Evolutionary conservation across 2,888 invertebrate genomes (phyloP).

Genomic region (Harmothoe impar): DNA sequence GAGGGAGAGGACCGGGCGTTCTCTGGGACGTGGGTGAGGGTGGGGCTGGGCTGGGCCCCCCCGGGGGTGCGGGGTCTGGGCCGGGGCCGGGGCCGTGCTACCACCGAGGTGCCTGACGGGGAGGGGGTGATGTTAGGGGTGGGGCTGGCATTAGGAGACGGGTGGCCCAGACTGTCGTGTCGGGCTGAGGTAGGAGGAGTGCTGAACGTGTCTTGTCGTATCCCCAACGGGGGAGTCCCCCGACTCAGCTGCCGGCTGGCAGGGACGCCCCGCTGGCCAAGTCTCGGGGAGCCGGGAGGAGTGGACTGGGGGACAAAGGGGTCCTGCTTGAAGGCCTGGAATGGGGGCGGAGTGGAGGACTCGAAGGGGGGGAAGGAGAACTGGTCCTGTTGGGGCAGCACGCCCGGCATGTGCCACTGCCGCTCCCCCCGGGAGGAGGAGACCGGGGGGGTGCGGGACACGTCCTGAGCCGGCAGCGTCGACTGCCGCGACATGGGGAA

Average conservation of each 20-base stretch:
- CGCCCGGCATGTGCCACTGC: not conserved
- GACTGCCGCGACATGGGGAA: constrained; percentile 15
- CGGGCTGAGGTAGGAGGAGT: constrained; percentile 27
- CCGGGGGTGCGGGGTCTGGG: constrained; percentile 62
- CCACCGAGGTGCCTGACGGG: constrained; percentile 27
- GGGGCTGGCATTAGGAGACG: constrained; percentile 48
- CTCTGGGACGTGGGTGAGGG: constrained; percentile 50
- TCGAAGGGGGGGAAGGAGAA: constrained; percentile 50
- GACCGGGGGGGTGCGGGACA: not conserved
- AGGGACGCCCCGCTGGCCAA: not conserved
- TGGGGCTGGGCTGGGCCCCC: constrained; percentile 14
- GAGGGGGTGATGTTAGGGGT: constrained; percentile 42
- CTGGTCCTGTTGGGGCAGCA: constrained; percentile 43
- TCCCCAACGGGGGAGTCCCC: not conserved
- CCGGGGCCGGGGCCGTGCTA: constrained; percentile 57
- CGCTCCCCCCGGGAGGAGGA: not conserved
- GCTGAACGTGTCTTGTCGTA: not conserved
- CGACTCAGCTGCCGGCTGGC: not conserved
- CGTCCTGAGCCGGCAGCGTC: not conserved
- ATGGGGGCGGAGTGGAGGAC: constrained; percentile 50
- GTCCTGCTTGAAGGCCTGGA: constrained; percentile 57
- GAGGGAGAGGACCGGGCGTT: not conserved
- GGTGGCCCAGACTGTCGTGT: constrained; percentile 13
- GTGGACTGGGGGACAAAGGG: constrained; percentile 7
- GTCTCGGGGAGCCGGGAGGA: constrained; percentile 36